Evolutionary conservation across 2,888 invertebrate species (phyloP), one percentile per base, ranked within the genome.

Genomic region (Drosophila suboccidentalis): DNA sequence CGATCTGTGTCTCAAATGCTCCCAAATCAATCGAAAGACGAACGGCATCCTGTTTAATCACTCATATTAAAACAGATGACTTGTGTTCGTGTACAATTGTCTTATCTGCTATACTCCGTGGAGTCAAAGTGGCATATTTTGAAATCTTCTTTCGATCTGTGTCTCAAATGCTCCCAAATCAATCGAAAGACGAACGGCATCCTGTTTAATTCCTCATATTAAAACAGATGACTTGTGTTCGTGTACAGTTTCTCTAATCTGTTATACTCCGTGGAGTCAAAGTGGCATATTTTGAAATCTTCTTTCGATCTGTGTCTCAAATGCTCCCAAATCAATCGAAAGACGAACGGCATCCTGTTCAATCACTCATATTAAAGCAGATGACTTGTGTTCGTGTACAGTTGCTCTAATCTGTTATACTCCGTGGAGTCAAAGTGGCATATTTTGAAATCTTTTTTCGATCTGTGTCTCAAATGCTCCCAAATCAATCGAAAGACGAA

Each of bases 141-240:
- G 26, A 47, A 17, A 2, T 34, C 13, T 3, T 19, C 9, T 13
- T 54, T 39, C 11, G 10, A 50, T 49, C 47, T 65, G 53, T 77
- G 68, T 71, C 68, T 78, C 70, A 75, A 67, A 73, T 62, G 50
- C 78, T 79, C 75, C 72, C 4, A 75, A 19, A 71, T 9, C 17
- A 73, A 50, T 34, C 0, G 0, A 44, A 15, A 22, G 34, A 44
- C 73, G 61, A 65, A 71, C 68, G 71, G 71, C 81, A 79, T 74
- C 71, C 71, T 77, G 71, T 57, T 60, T 79, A 72, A 69, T 72
- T 29, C 6, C 0, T 44, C 58, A 76, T 78, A 71, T 74, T 75
- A 67, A 61, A 49, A n/a, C 71, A 75, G 77, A 75, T 61, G 78
- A 75, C 74, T 80, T 64, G 38, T 63, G 71, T 78, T 75, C 61